phyloP scores from a whole-genome alignment of 23 tunicate species.

The Diplosoma virens region DNA sequence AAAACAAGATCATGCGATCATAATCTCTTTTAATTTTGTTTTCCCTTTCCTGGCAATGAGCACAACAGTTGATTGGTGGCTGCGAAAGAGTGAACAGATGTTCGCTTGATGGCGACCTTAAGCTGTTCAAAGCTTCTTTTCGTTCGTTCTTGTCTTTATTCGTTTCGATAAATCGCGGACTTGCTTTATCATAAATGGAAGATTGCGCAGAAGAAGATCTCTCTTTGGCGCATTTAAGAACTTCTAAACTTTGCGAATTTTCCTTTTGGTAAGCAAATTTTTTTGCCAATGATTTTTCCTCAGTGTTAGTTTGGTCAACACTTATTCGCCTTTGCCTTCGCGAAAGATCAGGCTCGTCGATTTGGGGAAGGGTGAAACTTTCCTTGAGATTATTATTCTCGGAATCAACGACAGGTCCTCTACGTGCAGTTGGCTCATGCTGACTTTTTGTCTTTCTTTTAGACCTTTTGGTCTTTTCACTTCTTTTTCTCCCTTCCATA shows the following conservation, averaged over 20 bases:
- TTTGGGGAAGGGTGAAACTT: constrained; percentile 49
- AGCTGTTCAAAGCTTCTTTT: constrained; percentile 46
- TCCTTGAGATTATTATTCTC: no score
- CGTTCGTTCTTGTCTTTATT: constrained; percentile 21
- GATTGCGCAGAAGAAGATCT: no score
- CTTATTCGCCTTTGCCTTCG: neutral
- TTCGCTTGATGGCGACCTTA: neutral
- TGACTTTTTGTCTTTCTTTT: constrained; percentile 7
- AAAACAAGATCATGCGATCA: constrained; percentile 83
- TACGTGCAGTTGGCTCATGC: no score
- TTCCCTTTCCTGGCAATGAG: constrained; percentile 51
- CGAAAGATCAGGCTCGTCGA: constrained; percentile 22
- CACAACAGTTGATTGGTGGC: constrained; percentile 40
- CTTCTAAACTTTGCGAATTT: no score
- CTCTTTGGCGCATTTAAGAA: no score
- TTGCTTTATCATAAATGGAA: no score
- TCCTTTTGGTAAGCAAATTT: no score
- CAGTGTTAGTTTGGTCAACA: no score
- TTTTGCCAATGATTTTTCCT: no score
- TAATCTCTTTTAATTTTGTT: constrained; percentile 70
- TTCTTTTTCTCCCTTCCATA: neutral
- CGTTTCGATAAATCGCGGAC: no score
- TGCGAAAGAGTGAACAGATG: neutral
- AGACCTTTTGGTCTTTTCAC: constrained; percentile 17
- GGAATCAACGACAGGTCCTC: no score